phyloP scores from a whole-genome alignment of 2,888 invertebrate genomes.

The Cistogaster globosa region DNA sequence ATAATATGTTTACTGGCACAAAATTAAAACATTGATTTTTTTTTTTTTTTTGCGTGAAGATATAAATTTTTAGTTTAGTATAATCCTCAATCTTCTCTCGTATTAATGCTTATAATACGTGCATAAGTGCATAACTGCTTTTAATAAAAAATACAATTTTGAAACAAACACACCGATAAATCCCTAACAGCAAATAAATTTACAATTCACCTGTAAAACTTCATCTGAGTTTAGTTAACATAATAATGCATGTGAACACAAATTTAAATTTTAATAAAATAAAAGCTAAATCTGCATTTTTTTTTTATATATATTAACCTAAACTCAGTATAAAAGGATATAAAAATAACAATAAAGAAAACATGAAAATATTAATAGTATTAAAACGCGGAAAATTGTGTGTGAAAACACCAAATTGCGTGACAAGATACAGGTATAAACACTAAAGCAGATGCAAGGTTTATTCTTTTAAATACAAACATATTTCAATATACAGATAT shows the following conservation, averaged over 20 bases:
- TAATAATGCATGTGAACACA: neutral
- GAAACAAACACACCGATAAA: neutral
- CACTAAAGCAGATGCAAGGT: neutral
- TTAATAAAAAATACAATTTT: neutral
- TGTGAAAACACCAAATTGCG: slow-evolving; percentile 65
- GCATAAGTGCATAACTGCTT: too few species aligned
- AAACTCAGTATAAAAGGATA: neutral
- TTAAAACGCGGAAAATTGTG: slow-evolving; percentile 64
- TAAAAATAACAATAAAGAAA: neutral
- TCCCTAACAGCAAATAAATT: neutral
- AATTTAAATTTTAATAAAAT: neutral
- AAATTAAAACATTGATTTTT: too few species aligned
- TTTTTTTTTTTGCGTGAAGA: too few species aligned
- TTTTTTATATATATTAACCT: neutral
- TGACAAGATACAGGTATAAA: slow-evolving; percentile 43
- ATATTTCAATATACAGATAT: neutral
- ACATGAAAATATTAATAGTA: slow-evolving; percentile 28
- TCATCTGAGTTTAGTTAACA: neutral
- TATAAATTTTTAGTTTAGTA: neutral
- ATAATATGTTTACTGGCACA: too few species aligned
- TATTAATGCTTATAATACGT: neutral
- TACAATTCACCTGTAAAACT: neutral
- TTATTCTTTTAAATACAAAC: neutral
- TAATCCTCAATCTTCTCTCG: neutral
- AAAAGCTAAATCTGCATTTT: neutral